A percentile compares a stretch with the other conserved stretches of the same genome.
These are phyloP conservation scores for Cisticola juncidis DNA, from an alignment of 2,113 vertebrate genomes.

Conservation along the genomic window DNA sequence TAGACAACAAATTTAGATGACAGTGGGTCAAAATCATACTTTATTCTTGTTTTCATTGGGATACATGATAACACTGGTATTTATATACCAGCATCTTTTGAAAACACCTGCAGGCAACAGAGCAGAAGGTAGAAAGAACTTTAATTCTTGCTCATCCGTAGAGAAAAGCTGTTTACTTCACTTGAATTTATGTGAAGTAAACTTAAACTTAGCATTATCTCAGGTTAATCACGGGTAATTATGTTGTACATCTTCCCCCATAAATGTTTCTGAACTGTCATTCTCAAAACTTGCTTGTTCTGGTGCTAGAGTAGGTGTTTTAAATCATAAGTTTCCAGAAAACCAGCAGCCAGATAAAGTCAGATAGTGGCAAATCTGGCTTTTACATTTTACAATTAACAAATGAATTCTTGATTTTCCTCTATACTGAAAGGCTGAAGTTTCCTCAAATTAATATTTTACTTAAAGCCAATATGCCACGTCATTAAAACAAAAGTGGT, in stretches of 20 bases:
- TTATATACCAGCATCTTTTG: not conserved
- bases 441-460: not conserved
- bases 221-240: slow-evolving; percentile 19
- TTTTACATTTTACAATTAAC: not conserved
- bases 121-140: not conserved
- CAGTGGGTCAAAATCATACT: not conserved
- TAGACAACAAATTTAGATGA: not conserved
- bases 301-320: not conserved
- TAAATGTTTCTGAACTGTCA: not conserved
- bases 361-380: not conserved
- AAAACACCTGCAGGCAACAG: not conserved
- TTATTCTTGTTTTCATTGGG: not conserved
- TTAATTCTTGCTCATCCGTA: not conserved
- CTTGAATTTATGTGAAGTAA: not conserved
- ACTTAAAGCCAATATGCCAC: not conserved
- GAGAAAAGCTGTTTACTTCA: not conserved
- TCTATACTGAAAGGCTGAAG: not conserved
- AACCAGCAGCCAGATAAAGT: not conserved
- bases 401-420: slow-evolving; percentile 4
- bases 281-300: not conserved
- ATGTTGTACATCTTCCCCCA: not conserved
- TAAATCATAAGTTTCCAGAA: not conserved
- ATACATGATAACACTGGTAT: not conserved
- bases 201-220: slow-evolving; percentile 34
- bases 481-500: not conserved